Evolutionary conservation across 1,140 invertebrate species (phyloP).

Genomic region (Mactra quadrangularis): DNA sequence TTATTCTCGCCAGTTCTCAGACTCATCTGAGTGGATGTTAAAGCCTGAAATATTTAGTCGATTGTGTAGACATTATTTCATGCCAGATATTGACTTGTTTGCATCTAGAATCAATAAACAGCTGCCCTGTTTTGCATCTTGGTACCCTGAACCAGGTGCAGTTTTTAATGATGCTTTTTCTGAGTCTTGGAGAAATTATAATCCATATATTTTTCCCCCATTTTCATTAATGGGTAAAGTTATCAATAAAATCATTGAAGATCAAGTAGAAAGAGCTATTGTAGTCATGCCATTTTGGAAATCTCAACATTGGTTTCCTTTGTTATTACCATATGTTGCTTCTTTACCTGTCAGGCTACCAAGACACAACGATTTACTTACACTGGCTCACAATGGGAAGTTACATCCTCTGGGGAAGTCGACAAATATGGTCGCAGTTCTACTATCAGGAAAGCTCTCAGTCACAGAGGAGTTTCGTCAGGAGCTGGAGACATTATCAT

Average conservation of each 20-base stretch:
- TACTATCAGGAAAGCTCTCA: constrained; percentile 15
- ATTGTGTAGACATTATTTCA: neutral
- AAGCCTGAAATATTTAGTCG: constrained; percentile 46
- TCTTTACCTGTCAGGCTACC: too few relatives aligned
- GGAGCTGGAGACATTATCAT: too few relatives aligned
- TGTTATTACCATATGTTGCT: too few relatives aligned
- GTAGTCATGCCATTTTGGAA: too few relatives aligned
- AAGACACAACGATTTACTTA: too few relatives aligned
- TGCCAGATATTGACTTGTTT: constrained; percentile 61
- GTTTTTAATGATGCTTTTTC: constrained; percentile 40
- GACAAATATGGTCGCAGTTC: neutral
- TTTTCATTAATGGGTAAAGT: too few relatives aligned
- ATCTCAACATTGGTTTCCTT: too few relatives aligned
- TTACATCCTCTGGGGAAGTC: constrained; percentile 17
- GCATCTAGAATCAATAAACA: too few relatives aligned
- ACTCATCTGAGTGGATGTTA: constrained; percentile 29
- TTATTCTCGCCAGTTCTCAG: too few relatives aligned
- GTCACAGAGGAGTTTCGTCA: too few relatives aligned
- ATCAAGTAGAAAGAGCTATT: too few relatives aligned
- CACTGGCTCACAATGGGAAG: neutral
- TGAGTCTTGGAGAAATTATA: constrained; percentile 10
- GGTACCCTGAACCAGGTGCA: constrained; percentile 53
- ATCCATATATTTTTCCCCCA: constrained; percentile 48
- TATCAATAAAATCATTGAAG: too few relatives aligned
- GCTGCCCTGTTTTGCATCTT: constrained; percentile 57